Base-by-base conservation (phyloP, 2,797 vertebrate species). In the Meda fulgida region DNA sequence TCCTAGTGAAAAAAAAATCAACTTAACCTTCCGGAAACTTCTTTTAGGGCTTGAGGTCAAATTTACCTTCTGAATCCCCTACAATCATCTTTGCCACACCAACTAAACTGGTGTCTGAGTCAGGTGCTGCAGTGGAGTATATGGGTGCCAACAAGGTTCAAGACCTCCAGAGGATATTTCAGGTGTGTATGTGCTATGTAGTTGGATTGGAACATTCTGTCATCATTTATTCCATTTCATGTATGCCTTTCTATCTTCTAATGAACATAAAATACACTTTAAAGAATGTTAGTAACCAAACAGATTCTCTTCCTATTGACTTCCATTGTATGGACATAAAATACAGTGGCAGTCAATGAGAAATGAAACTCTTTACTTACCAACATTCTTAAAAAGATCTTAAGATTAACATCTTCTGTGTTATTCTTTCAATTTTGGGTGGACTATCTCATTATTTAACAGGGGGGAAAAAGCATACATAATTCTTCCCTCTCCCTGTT, bases 121-220 rank as follows among this genome's bases (percentile, higher is more conserved):
- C 92, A 1, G 86, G 93, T 79, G 3, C 93, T 36, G 73, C 89
- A 29, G 92, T 90, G 63, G 90, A 96, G 89, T 96, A 93, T 92
- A 82, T 96, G 89, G 92, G 92, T 87, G 82, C 90, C 89, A 99
- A 98, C 94, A 96, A 86, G 90, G 97, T 99, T 83, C 96, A 96
- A 51, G 96, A 98, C 31, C 89, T 98, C 36, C 98, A 99, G 93
- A 97, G 89, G 87, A 0, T 98, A 58, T 99, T 98, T 94, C 98
- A 99, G 98, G 98, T 99, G 94, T 87, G 65, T 31, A 71, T 63
- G 3, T 81, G 11, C 55, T 65, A 2, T 40, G 10, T 38, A 73
- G 10, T 53, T 71, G 8, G 21, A 63, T 38, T 26, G 14, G 7
- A 67, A 65, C 4, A 76, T 21, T 63, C 11, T 13, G 51, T 13